Evolutionary conservation across 2,797 vertebrate genomes (phyloP), one percentile per base, ranked within the genome.

Genomic region (Falco naumanni): DNA sequence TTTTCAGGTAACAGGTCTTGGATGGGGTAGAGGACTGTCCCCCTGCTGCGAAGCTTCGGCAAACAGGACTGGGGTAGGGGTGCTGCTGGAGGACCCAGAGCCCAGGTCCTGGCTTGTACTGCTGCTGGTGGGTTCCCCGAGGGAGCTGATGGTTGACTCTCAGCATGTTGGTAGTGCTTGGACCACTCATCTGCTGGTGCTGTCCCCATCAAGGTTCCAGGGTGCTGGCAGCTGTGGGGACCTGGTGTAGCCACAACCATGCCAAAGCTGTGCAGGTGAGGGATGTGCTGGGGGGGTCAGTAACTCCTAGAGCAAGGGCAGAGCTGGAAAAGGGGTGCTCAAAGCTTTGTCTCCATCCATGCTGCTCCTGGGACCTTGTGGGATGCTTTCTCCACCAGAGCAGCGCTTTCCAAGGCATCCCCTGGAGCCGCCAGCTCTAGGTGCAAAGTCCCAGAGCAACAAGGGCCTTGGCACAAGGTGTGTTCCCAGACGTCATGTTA

Each of bases 191-290:
- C 12, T 10, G 14, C 47, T 80, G 64, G 22, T 63, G 56, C 43
- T 39, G 60, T 63, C 43, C n/a, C 37, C 37, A 24, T 43, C 41
- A 37, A 69, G 64, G 33, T 66, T 47, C 64, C 53, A 33, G 33
- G 9, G 34, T 1, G 1, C 51, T 19, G 34, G 51, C 26, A 26
- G 34, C 13, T 15, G 9, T 9, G 1, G 45, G 39, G 34, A 50
- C 51, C 31, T 51, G 57, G 6, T 0, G 1, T 61, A 71, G 53
- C 37, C 21, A 8, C 3, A 3, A 24, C 16, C 4, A 0, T n/a
- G 34, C 41, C 17, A 14, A 15, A 47, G 33, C 33, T 81, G 33
- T 2, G 0, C 63, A 64, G 48, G 17, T 65, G 47, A 83, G 37
- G 10, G 21, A 10, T 29, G 11, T 85, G 28, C 56, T 85, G 47